Percentiles rank a stretch among this genome's conserved stretches.
phyloP scores from a whole-genome alignment of 2,113 vertebrate species.

The Pterophyllum scalare region DNA sequence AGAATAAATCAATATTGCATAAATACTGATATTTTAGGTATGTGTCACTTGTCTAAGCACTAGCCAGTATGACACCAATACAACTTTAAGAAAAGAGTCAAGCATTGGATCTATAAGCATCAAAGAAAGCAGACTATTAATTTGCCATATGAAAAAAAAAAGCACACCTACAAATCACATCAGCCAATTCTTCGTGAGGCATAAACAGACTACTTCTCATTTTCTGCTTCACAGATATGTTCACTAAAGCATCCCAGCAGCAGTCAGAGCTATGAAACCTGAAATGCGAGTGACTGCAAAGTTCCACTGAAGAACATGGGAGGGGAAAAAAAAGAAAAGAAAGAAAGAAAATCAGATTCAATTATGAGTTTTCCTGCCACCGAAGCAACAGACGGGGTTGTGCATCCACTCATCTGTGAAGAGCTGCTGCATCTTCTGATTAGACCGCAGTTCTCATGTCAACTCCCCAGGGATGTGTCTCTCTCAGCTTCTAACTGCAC shows the following conservation, averaged over 20 bases:
- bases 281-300: background rate
- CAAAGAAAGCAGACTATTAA: background rate
- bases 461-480: conserved; percentile 1
- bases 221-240: background rate
- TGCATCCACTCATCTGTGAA: background rate
- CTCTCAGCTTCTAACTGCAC: background rate
- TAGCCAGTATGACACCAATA: background rate
- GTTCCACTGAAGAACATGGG: background rate
- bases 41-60: background rate
- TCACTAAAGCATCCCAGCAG: too few species aligned
- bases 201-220: background rate
- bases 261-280: background rate
- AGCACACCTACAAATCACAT: background rate
- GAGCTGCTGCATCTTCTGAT: conserved; percentile 29
- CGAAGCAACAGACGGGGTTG: conserved; percentile 1
- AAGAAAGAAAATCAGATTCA: background rate
- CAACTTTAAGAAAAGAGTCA: background rate
- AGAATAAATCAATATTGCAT: background rate
- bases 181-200: background rate
- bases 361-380: background rate
- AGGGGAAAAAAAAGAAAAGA: background rate
- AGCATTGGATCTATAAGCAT: background rate
- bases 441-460: background rate
- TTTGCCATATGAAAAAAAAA: background rate
- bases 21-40: background rate